Evolutionary conservation across 1,140 invertebrate species (phyloP).

Genomic region (Calephelis virginiensis): DNA sequence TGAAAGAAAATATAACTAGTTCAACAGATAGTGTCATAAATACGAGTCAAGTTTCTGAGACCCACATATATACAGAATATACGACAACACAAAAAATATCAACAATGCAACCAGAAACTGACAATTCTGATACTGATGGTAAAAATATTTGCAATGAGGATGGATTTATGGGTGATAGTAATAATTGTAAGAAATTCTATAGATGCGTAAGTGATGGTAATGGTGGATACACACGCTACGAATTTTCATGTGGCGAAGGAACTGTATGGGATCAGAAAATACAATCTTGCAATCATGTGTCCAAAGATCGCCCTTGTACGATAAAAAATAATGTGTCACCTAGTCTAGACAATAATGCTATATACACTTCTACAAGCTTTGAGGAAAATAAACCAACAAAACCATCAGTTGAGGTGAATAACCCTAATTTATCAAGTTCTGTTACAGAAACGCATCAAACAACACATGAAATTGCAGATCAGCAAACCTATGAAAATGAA

Average conservation of each 20-base stretch:
- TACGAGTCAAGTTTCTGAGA: slow-evolving; percentile 12
- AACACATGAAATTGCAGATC: background rate
- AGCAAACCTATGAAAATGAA: slow-evolving; percentile 33
- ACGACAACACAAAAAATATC: slow-evolving; percentile 12
- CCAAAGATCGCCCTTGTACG: slow-evolving; percentile 30
- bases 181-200: slow-evolving; percentile 83
- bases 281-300: slow-evolving; percentile 79
- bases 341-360: background rate
- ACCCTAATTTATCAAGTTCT: background rate
- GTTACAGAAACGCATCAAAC: background rate
- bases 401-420: background rate
- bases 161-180: slow-evolving; percentile 79
- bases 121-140: slow-evolving; percentile 5
- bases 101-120: slow-evolving; percentile 5
- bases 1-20: slow-evolving; percentile 15
- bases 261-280: slow-evolving; percentile 82
- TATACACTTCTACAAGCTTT: background rate
- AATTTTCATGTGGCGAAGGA: slow-evolving; percentile 82
- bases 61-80: background rate
- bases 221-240: slow-evolving; percentile 79
- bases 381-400: slow-evolving; percentile 7
- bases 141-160: slow-evolving; percentile 70
- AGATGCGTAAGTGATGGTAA: slow-evolving; percentile 82
- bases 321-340: slow-evolving; percentile 31
- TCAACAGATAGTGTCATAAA: background rate